Percentiles rank a stretch among this genome's conserved stretches.
phyloP scores from a whole-genome alignment of 2,888 invertebrate species.

The Zygogramma bicolorata region DNA sequence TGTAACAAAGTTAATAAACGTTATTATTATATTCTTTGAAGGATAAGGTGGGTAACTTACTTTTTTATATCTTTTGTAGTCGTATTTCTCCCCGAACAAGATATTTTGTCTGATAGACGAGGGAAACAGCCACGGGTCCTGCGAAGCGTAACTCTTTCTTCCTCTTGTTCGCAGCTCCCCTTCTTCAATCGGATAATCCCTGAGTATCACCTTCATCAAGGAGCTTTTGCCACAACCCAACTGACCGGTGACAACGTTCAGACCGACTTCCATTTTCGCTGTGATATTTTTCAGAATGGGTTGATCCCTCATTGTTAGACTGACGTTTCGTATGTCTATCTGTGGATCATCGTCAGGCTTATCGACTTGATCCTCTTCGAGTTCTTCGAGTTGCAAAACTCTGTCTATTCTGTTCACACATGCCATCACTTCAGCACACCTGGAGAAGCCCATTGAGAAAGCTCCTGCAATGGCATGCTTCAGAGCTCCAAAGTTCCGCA shows the following conservation, averaged over 20 bases:
- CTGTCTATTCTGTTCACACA: slow-evolving; percentile 48
- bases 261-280: slow-evolving; percentile 63
- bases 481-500: slow-evolving; percentile 46
- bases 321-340: slow-evolving; percentile 50
- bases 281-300: slow-evolving; percentile 65
- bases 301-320: slow-evolving; percentile 52
- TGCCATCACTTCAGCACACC: slow-evolving; percentile 52
- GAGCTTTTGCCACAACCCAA: slow-evolving; percentile 76
- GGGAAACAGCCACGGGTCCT: slow-evolving; percentile 74
- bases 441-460: slow-evolving; percentile 49
- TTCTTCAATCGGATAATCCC: slow-evolving; percentile 64
- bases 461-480: slow-evolving; percentile 45
- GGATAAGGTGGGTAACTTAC: slow-evolving; percentile 60
- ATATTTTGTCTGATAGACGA: slow-evolving; percentile 81
- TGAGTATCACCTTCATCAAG: slow-evolving; percentile 64
- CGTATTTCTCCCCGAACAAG: slow-evolving; percentile 76
- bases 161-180: slow-evolving; percentile 68
- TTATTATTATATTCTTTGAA: too few relatives aligned
- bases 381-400: slow-evolving; percentile 65
- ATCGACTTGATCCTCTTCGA: slow-evolving; percentile 39
- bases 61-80: slow-evolving; percentile 70
- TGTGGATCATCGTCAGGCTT: slow-evolving; percentile 51
- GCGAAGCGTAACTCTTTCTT: slow-evolving; percentile 70
- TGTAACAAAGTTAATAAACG: too few relatives aligned
- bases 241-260: slow-evolving; percentile 73